phyloP scores from a whole-genome alignment of 2,797 vertebrate species.

The Macropus fuliginosus region DNA sequence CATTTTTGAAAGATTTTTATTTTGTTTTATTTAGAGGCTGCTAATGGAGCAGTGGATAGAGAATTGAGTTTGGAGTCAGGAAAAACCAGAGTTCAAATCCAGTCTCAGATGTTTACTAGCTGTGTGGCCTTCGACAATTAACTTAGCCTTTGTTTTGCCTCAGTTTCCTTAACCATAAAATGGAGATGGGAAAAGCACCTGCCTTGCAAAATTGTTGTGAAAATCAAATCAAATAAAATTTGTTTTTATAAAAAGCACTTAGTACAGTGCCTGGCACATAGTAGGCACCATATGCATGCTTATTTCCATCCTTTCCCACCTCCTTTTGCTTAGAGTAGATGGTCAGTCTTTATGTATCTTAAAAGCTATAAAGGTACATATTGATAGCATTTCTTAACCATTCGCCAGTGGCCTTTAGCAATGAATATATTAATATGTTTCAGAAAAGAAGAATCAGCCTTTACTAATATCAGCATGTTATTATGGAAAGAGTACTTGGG shows the following conservation, averaged over 20 bases:
- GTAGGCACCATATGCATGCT: not conserved
- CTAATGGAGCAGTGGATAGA: too few species aligned
- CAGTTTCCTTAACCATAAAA: too few species aligned
- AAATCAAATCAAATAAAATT: too few species aligned
- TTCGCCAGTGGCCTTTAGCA: constrained; percentile 1
- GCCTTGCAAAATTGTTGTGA: too few species aligned
- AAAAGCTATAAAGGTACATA: not conserved
- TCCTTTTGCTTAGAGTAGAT: not conserved
- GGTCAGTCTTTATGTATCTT: not conserved
- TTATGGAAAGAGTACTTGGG: not conserved
- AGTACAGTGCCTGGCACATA: too few species aligned
- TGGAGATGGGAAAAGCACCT: too few species aligned
- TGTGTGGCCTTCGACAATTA: too few species aligned
- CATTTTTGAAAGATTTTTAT: not conserved
- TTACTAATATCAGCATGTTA: not conserved
- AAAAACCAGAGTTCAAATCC: too few species aligned
- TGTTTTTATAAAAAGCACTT: too few species aligned
- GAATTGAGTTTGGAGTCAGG: too few species aligned
- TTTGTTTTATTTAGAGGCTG: not conserved
- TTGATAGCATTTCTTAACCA: not conserved
- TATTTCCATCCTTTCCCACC: not conserved
- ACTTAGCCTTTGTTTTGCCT: not conserved
- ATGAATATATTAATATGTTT: constrained; percentile 15
- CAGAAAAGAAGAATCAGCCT: constrained; percentile 42
- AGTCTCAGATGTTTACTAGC: too few species aligned